Percentiles rank a stretch among this genome's conserved stretches.
These are phyloP conservation scores for Galeopterus variegatus DNA, from an alignment of 2,113 vertebrate species.

Conservation along the genomic window DNA sequence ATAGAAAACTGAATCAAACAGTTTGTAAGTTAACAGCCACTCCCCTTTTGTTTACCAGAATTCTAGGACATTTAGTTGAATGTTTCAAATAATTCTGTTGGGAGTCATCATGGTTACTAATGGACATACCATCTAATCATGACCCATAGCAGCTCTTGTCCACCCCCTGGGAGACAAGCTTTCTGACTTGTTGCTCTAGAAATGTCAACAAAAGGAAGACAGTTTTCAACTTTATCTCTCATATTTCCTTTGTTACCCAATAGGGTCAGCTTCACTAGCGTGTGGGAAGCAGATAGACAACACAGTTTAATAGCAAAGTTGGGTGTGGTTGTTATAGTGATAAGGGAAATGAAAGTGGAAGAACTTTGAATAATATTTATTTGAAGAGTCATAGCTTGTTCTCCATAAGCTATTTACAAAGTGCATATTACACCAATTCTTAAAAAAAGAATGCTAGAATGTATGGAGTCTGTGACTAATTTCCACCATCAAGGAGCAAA, in stretches of 20 bases:
- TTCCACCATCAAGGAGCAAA: slow-evolving; percentile 21
- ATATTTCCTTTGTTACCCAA: slow-evolving; percentile 72
- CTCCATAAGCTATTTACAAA: slow-evolving; percentile 47
- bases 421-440: slow-evolving; percentile 22
- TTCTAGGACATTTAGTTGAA: slow-evolving; percentile 63
- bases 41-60: slow-evolving; percentile 25
- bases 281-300: slow-evolving; percentile 76
- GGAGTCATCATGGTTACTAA: slow-evolving; percentile 62
- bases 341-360: slow-evolving; percentile 82
- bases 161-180: slow-evolving; percentile 49
- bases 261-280: slow-evolving; percentile 19
- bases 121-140: slow-evolving; percentile 57
- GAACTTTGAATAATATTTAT: slow-evolving; percentile 78
- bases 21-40: neutral
- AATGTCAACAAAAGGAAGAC: slow-evolving; percentile 79
- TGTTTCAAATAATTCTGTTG: slow-evolving; percentile 67
- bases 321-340: slow-evolving; percentile 67
- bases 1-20: slow-evolving; percentile 30
- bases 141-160: slow-evolving; percentile 19
- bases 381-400: slow-evolving; percentile 66
- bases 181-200: slow-evolving; percentile 74
- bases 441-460: neutral
- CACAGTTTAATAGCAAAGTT: slow-evolving; percentile 42
- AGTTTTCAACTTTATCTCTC: slow-evolving; percentile 68
- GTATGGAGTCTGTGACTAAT: neutral